These are phyloP conservation scores for Tetragonula clypearis DNA, from an alignment of 1,140 invertebrate genomes.

Conservation along the genomic window DNA sequence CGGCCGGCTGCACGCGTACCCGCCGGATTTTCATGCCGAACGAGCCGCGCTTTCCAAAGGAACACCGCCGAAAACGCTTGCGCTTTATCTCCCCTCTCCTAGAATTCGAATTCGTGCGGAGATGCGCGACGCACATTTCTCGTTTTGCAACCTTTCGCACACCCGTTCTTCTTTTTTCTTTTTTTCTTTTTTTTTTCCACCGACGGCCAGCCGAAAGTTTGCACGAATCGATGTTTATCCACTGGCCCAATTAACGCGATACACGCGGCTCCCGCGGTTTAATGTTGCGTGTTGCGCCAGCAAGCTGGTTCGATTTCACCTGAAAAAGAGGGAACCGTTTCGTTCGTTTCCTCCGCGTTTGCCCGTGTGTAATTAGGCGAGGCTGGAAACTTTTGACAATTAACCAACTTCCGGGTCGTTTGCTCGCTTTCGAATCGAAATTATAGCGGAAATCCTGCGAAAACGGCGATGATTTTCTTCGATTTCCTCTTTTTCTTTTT, in stretches of 20 bases:
- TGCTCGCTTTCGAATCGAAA: neutral
- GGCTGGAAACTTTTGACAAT: constrained; percentile 1
- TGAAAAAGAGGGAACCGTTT: neutral
- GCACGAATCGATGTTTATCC: constrained; percentile 28
- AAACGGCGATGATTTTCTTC: neutral
- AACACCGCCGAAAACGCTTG: neutral
- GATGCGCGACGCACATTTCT: neutral
- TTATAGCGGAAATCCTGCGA: neutral
- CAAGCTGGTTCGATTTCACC: neutral
- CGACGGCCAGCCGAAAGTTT: neutral
- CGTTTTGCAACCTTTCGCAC: neutral
- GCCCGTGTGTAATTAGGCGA: neutral
- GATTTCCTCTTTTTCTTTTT: too few relatives aligned
- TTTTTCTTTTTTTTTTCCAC: neutral
- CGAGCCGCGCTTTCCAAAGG: constrained; percentile 8
- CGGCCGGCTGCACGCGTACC: neutral
- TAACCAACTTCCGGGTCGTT: neutral
- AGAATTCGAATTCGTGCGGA: neutral
- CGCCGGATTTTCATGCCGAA: constrained; percentile 19
- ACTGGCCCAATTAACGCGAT: constrained; percentile 3
- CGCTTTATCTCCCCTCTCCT: neutral
- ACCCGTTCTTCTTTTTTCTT: too few relatives aligned
- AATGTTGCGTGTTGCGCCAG: neutral
- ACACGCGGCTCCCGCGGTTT: neutral
- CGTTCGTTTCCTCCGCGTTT: neutral